A percentile compares a stretch with the other conserved stretches of the same genome.
Evolutionary conservation across 2,797 vertebrate genomes (phyloP).

Genomic region (Pseudomugil tenellus): DNA sequence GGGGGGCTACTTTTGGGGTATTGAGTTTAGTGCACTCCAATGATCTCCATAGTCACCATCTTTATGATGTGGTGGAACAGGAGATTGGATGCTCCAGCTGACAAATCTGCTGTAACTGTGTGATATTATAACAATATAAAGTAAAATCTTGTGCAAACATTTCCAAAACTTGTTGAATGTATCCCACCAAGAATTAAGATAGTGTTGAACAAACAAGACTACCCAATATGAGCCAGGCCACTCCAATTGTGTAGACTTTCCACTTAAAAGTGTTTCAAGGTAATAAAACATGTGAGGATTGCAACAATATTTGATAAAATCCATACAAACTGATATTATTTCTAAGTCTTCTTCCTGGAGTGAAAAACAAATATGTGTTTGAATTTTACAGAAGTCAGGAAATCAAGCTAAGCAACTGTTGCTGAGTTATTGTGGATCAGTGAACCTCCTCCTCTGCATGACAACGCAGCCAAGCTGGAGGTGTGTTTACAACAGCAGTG

Average conservation of each 20-base stretch:
- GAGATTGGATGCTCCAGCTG: too few species aligned
- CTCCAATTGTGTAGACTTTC: too few species aligned
- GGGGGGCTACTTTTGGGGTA: not conserved
- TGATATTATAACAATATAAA: not conserved
- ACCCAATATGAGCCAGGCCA: too few species aligned
- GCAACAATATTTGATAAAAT: not conserved
- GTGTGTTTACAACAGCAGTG: conserved; percentile 33
- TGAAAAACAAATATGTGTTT: not conserved
- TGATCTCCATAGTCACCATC: too few species aligned
- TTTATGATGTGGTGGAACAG: too few species aligned
- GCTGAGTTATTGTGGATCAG: conserved; percentile 11
- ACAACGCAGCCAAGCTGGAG: conserved; percentile 29
- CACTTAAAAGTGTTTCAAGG: not conserved
- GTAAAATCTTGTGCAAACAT: too few species aligned
- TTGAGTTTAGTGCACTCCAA: not conserved
- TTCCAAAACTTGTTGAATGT: too few species aligned
- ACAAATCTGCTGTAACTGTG: too few species aligned
- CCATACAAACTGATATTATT: not conserved
- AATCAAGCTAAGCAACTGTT: conserved; percentile 14
- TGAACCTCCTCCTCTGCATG: conserved; percentile 38
- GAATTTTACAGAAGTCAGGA: not conserved
- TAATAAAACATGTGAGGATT: not conserved
- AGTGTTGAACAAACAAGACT: too few species aligned
- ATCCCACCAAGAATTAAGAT: not conserved
- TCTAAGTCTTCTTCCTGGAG: not conserved